Conservation (phyloP, 2,888 invertebrate species). For the Calameuta pallipes region DNA sequence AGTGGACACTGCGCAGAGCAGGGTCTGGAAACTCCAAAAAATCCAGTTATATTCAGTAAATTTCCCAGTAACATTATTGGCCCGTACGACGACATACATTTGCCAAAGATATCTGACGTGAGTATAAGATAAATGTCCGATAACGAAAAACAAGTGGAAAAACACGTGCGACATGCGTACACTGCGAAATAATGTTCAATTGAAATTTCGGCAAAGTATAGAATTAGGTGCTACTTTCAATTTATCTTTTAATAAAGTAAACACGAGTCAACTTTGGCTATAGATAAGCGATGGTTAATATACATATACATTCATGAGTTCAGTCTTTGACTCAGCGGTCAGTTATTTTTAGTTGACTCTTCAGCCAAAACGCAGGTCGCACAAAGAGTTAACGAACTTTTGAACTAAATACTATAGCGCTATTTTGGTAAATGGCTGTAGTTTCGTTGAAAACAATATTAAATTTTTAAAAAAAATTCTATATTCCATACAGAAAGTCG, state of each 20-base stretch:
- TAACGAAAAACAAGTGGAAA: neutral
- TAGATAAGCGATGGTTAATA: too few relatives aligned
- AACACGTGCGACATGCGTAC: neutral
- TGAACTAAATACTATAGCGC: neutral
- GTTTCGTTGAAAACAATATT: too few relatives aligned
- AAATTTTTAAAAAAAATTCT: too few relatives aligned
- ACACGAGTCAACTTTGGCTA: too few relatives aligned
- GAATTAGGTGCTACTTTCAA: neutral
- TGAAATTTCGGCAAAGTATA: neutral
- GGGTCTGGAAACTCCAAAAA: conserved; percentile 76
- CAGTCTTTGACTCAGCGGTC: too few relatives aligned
- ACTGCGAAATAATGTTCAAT: neutral
- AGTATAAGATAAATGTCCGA: conserved; percentile 38
- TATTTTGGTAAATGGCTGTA: too few relatives aligned
- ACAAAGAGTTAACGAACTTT: conserved; percentile 4
- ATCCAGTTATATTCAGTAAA: conserved; percentile 90
- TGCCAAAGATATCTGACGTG: conserved; percentile 74
- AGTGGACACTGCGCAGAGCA: conserved; percentile 88
- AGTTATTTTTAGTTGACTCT: conserved; percentile 6
- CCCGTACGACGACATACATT: conserved; percentile 75
- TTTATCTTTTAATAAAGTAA: too few relatives aligned
- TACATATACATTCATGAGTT: too few relatives aligned
- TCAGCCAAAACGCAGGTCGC: neutral
- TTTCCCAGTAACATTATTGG: conserved; percentile 84
- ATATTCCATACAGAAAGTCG: conserved; percentile 74